These are phyloP conservation scores for Bagarius yarrelli DNA, from an alignment of 2,113 vertebrate species.

Conservation along the genomic window DNA sequence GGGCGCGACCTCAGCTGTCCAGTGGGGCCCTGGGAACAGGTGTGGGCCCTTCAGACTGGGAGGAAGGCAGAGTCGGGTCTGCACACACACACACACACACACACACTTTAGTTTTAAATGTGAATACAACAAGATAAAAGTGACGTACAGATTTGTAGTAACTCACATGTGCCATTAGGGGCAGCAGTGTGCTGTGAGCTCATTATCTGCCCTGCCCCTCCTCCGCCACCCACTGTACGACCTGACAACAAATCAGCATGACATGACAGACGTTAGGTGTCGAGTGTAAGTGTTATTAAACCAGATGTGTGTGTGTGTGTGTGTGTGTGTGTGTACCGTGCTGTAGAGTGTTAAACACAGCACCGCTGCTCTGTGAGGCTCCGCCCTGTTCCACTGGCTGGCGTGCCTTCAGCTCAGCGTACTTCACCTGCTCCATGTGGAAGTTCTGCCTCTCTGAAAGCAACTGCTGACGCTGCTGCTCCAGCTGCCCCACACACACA, in stretches of 20 bases:
- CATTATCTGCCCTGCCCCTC: conserved; percentile 64
- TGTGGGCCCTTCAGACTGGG: conserved; percentile 75
- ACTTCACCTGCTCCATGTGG: conserved; percentile 95
- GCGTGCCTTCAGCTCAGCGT: conserved; percentile 85
- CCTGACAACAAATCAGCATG: conserved; percentile 73
- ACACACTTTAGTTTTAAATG: not conserved
- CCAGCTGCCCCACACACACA: conserved; percentile 71
- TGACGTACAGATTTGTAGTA: not conserved
- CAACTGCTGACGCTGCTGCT: conserved; percentile 95
- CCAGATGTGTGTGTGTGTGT: not conserved
- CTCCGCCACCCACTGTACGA: conserved; percentile 71
- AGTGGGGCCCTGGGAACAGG: conserved; percentile 54
- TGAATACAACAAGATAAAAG: not conserved
- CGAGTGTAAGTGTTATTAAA: no score
- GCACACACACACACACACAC: conserved; percentile 6
- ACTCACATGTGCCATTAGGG: conserved; percentile 92
- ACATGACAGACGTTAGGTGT: not conserved
- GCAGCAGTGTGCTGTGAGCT: conserved; percentile 79
- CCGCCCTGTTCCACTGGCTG: conserved; percentile 87
- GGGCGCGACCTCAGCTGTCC: conserved; percentile 38
- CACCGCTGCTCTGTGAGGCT: conserved; percentile 58
- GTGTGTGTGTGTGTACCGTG: conserved; percentile 34
- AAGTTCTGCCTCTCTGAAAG: conserved; percentile 92
- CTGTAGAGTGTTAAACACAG: conserved; percentile 63
- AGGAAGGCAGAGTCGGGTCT: conserved; percentile 63